These are phyloP conservation scores for Drosophila flavopinicola DNA, from an alignment of 2,888 invertebrate species.

Conservation along the genomic window DNA sequence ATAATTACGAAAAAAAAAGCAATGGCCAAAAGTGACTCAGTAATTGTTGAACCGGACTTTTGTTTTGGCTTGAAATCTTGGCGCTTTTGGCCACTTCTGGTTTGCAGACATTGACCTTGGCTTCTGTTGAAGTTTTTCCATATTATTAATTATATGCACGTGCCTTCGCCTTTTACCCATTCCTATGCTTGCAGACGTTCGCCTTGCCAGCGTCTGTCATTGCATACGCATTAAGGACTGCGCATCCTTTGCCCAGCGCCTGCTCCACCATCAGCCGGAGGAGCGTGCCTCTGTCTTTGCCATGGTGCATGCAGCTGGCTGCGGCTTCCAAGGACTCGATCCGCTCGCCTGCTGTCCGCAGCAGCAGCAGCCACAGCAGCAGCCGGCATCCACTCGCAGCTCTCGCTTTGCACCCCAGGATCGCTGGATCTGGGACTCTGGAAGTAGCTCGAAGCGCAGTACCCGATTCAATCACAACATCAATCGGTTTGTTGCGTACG, in stretches of 20 bases:
- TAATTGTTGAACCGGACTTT: conserved; percentile 64
- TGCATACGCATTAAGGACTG: conserved; percentile 81
- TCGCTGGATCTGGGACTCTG: conserved; percentile 81
- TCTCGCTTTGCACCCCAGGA: no score
- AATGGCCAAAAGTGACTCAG: conserved; percentile 68
- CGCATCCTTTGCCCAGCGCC: conserved; percentile 57
- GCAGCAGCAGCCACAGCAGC: conserved; percentile 13
- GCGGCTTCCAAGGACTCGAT: conserved; percentile 76
- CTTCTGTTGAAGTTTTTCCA: not conserved
- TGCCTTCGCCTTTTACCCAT: conserved; percentile 18
- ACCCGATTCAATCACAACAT: conserved; percentile 6
- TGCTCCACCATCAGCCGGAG: conserved; percentile 59
- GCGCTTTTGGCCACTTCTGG: conserved; percentile 60
- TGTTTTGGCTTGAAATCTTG: conserved; percentile 25
- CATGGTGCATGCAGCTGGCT: conserved; percentile 68
- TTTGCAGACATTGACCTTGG: conserved; percentile 64
- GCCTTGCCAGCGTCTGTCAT: conserved; percentile 59
- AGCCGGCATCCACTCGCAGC: conserved; percentile 27
- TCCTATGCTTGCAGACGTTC: conserved; percentile 34
- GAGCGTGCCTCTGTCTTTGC: conserved; percentile 61
- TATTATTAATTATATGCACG: conserved; percentile 15
- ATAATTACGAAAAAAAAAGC: conserved; percentile 34
- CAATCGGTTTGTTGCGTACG: conserved; percentile 22
- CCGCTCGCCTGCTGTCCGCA: conserved; percentile 78
- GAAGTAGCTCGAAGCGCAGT: not conserved